These are phyloP conservation scores for Drosophila stalkeri DNA, from an alignment of 2,888 invertebrate species.

Conservation along the genomic window DNA sequence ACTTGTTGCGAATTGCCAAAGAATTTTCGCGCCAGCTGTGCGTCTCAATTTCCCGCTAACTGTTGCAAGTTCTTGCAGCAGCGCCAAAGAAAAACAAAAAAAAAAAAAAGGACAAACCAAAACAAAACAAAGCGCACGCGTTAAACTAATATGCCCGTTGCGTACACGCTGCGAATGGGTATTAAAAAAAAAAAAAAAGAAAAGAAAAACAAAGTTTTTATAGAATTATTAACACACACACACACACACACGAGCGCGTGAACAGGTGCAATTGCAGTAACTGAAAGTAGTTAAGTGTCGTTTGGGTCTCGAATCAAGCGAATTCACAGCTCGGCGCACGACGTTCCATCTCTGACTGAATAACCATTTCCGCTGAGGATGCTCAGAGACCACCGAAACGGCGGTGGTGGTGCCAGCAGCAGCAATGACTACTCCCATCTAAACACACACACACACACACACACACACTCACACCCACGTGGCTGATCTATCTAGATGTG, in stretches of 20 bases:
- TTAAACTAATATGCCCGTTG: background rate
- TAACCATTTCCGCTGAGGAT: constrained; percentile 70
- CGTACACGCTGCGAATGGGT: background rate
- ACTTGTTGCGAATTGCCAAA: constrained; percentile 38
- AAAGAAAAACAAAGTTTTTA: background rate
- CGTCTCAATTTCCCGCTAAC: constrained; percentile 37
- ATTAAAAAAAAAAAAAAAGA: background rate
- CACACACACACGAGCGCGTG: background rate
- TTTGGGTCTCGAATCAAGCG: constrained; percentile 23
- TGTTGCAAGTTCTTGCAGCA: constrained; percentile 33
- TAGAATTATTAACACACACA: background rate
- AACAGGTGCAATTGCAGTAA: constrained; percentile 4
- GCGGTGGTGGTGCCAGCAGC: constrained; percentile 13
- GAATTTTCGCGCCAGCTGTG: constrained; percentile 33
- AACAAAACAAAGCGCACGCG: background rate
- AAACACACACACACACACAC: constrained; percentile 19
- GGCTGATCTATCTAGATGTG: constrained; percentile 41
- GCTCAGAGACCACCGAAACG: constrained; percentile 50
- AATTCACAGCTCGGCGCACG: constrained; percentile 60
- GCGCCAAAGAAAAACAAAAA: constrained; percentile 16
- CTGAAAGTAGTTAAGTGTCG: background rate
- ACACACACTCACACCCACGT: constrained; percentile 51
- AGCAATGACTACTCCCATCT: constrained; percentile 30
- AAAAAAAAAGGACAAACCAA: constrained; percentile 1
- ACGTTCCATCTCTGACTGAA: constrained; percentile 73